A percentile compares a stretch with the other conserved stretches of the same genome.
These are phyloP conservation scores for Vollenhovia emeryi DNA, from an alignment of 1,140 invertebrate species.

Conservation along the genomic window DNA sequence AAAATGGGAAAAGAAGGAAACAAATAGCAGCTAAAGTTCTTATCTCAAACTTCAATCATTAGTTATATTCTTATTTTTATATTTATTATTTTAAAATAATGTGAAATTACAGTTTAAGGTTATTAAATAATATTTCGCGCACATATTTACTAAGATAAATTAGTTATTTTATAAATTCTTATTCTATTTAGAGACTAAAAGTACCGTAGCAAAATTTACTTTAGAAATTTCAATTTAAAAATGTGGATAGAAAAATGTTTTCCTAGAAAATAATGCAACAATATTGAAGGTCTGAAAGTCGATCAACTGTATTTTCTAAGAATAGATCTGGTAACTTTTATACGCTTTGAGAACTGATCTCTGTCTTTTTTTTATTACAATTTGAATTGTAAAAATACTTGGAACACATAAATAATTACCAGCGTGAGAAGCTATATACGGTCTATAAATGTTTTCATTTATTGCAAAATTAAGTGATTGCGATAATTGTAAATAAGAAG, in stretches of 20 bases:
- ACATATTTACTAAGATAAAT: not conserved
- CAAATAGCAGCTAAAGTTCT: not conserved
- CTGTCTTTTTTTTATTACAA: conserved; percentile 21
- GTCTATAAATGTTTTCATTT: not conserved
- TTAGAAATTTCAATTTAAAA: not conserved
- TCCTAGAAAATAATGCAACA: not conserved
- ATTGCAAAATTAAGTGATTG: conserved; percentile 5
- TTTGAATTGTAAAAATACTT: conserved; percentile 3
- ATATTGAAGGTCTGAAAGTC: not conserved
- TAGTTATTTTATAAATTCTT: conserved; percentile 18
- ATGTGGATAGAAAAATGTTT: not conserved
- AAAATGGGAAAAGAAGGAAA: not conserved
- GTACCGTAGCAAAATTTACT: not conserved
- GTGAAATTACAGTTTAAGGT: not conserved
- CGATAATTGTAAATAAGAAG: not conserved
- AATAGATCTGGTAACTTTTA: not conserved
- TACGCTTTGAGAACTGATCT: not conserved
- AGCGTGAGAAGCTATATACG: not conserved
- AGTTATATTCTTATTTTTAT: not conserved
- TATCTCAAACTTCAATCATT: not conserved
- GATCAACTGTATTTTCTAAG: not conserved
- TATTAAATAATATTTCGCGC: not conserved
- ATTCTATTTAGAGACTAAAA: not conserved
- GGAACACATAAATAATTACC: conserved; percentile 4
- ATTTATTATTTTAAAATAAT: not conserved